These are phyloP conservation scores for Nasua narica DNA, from an alignment of 2,797 vertebrate genomes.

Conservation along the genomic window DNA sequence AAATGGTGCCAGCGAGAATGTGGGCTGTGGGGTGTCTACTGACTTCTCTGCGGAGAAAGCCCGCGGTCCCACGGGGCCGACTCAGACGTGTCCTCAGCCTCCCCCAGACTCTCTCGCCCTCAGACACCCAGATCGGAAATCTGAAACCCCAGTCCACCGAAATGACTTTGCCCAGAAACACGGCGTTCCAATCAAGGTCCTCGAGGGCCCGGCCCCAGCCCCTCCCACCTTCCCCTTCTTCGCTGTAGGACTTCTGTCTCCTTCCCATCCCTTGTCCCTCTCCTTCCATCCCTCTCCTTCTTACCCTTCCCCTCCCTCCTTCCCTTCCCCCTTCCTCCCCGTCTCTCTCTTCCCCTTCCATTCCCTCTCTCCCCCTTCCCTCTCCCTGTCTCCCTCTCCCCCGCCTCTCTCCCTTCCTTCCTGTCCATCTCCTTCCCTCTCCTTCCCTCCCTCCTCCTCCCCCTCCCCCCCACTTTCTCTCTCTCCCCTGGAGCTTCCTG, in stretches of 20 bases:
- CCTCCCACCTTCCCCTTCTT: background rate
- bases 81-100: background rate
- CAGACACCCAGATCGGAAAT: background rate
- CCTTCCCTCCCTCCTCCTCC: fast-evolving
- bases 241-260: background rate
- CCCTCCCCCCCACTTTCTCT: fast-evolving
- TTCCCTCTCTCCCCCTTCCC: background rate
- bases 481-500: background rate
- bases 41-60: background rate
- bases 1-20: background rate
- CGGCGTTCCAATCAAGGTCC: background rate
- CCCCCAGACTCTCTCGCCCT: background rate
- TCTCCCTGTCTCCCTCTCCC: fast-evolving
- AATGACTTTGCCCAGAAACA: background rate
- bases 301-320: no score
- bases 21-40: fast-evolving
- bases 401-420: background rate
- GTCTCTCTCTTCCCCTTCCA: background rate
- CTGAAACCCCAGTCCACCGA: background rate
- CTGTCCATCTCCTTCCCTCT: fast-evolving
- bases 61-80: no score
- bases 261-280: fast-evolving
- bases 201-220: background rate
- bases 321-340: fast-evolving
- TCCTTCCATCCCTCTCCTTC: no score